Evolutionary conservation across 2,888 invertebrate genomes (phyloP).

Genomic region (Oscheius sp.): DNA sequence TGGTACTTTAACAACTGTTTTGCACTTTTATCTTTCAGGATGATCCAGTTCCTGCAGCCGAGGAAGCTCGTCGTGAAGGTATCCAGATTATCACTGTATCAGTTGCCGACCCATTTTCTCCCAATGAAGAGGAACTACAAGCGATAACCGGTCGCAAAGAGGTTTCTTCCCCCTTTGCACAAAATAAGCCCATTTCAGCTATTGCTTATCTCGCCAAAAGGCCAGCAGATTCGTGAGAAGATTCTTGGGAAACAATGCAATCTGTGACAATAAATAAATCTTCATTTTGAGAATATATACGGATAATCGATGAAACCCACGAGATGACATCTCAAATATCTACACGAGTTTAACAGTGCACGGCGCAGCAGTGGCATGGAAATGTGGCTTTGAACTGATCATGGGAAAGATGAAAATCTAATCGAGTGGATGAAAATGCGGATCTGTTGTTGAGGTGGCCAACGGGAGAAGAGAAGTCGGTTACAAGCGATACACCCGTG

Average conservation of each 20-base stretch:
- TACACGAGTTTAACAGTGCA: constrained; percentile 21
- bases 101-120: constrained; percentile 50
- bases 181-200: constrained; percentile 40
- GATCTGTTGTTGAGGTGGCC: not conserved
- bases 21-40: constrained; percentile 36
- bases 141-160: constrained; percentile 32
- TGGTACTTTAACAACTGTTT: not conserved
- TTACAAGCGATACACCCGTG: constrained; percentile 29
- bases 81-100: constrained; percentile 60
- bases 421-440: constrained; percentile 6
- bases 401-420: not conserved
- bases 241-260: constrained; percentile 45
- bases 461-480: not conserved
- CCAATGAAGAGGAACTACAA: constrained; percentile 56
- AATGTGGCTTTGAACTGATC: constrained; percentile 25
- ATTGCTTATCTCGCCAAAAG: constrained; percentile 48
- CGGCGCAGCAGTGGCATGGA: constrained; percentile 6
- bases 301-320: constrained; percentile 9
- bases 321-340: constrained; percentile 26
- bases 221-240: constrained; percentile 47
- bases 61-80: constrained; percentile 49
- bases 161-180: constrained; percentile 14
- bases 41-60: constrained; percentile 54
- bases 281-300: constrained; percentile 12
- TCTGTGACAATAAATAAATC: constrained; percentile 27